Conservation (phyloP, 2,113 vertebrate species). For the Bambusicola thoracicus region DNA sequence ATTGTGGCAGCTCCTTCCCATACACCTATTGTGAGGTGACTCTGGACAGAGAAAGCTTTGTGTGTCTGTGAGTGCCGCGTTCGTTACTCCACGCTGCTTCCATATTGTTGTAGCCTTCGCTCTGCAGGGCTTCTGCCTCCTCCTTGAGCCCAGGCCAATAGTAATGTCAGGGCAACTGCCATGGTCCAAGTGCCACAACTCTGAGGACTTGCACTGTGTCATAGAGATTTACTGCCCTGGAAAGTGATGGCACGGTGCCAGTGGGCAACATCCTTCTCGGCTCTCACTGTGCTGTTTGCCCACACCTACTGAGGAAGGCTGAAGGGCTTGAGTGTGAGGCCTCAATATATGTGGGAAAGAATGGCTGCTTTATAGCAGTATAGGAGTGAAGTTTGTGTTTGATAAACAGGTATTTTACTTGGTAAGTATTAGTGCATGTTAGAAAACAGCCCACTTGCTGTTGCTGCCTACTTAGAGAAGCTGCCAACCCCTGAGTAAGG, state of each 20-base stretch:
- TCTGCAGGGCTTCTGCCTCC: background rate
- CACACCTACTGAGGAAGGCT: no score
- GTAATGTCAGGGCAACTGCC: background rate
- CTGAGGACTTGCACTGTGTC: background rate
- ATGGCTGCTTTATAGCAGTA: background rate
- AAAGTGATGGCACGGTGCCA: background rate
- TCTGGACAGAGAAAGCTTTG: background rate
- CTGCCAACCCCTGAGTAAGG: background rate
- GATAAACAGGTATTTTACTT: background rate
- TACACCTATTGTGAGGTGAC: fast-evolving
- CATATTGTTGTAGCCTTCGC: background rate
- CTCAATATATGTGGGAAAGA: background rate
- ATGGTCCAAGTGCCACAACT: background rate
- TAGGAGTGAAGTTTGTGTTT: background rate
- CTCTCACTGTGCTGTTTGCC: background rate
- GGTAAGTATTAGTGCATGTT: background rate
- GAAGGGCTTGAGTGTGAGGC: no score
- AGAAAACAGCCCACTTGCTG: background rate
- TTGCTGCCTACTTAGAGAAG: background rate
- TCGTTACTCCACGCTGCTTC: no score
- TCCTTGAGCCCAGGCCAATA: background rate
- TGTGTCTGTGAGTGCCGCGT: background rate
- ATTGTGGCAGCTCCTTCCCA: background rate
- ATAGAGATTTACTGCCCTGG: background rate
- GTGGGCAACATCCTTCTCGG: background rate